These are phyloP conservation scores for Sesia bembeciformis DNA, from an alignment of 2,888 invertebrate species.

Conservation along the genomic window DNA sequence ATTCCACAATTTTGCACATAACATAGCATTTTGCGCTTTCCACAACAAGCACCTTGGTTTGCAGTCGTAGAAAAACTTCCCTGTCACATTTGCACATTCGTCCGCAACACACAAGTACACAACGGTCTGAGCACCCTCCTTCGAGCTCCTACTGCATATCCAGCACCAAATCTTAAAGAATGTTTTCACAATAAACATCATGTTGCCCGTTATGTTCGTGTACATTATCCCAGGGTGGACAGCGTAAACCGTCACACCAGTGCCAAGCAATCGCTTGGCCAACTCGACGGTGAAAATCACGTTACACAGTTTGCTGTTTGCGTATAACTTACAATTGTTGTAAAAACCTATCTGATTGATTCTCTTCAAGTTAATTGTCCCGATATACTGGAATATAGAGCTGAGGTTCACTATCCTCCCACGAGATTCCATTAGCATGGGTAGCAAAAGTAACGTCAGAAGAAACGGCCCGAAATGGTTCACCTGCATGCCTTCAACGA, in stretches of 20 bases:
- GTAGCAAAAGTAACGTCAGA: slow-evolving; percentile 72
- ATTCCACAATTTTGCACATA: not conserved
- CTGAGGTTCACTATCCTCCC: slow-evolving; percentile 27
- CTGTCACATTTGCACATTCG: slow-evolving; percentile 76
- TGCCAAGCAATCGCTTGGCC: slow-evolving; percentile 21
- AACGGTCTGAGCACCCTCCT: slow-evolving; percentile 82
- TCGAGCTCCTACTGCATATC: slow-evolving; percentile 76
- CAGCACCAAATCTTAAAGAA: slow-evolving; percentile 66
- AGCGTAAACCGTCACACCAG: slow-evolving; percentile 80
- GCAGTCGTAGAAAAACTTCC: slow-evolving; percentile 83
- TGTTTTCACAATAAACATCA: slow-evolving; percentile 37
- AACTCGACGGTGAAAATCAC: slow-evolving; percentile 34
- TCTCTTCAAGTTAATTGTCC: slow-evolving; percentile 12
- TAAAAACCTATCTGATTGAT: slow-evolving; percentile 41
- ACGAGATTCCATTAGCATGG: slow-evolving; percentile 28
- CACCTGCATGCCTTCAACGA: slow-evolving; percentile 71
- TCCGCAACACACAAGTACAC: slow-evolving; percentile 79
- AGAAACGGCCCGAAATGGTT: slow-evolving; percentile 79
- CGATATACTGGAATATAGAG: slow-evolving; percentile 21
- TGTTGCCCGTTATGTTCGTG: slow-evolving; percentile 77
- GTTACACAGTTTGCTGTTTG: slow-evolving; percentile 32
- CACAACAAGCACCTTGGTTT: slow-evolving; percentile 1
- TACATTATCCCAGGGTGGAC: slow-evolving; percentile 86
- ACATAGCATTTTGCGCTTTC: not conserved
- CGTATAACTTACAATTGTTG: slow-evolving; percentile 38